These are phyloP conservation scores for Drosophila heteroneura DNA, from an alignment of 2,888 invertebrate genomes.

Conservation along the genomic window DNA sequence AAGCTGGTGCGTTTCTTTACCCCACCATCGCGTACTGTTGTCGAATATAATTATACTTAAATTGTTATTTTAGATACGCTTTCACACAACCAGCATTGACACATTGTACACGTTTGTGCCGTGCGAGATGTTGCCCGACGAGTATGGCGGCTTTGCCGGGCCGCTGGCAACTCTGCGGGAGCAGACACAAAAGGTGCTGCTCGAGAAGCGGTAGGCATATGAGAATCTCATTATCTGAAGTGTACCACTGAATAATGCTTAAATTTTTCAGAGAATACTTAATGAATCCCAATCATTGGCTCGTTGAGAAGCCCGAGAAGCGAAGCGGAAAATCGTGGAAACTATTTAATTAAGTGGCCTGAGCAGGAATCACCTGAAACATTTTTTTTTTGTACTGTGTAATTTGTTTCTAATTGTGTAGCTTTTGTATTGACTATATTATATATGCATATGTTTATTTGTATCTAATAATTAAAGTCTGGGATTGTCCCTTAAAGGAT, in stretches of 20 bases:
- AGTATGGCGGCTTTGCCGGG: constrained; percentile 80
- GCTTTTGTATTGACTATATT: constrained; percentile 16
- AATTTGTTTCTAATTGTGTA: constrained; percentile 22
- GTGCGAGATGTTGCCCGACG: constrained; percentile 74
- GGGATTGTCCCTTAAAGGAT: constrained; percentile 13
- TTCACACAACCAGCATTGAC: constrained; percentile 88
- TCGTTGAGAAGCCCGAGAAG: constrained; percentile 85
- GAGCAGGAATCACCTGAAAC: background rate
- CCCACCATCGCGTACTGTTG: background rate
- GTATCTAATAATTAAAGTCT: constrained; percentile 29
- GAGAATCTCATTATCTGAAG: background rate
- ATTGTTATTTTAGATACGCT: constrained; percentile 87
- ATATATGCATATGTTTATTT: constrained; percentile 8
- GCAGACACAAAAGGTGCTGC: constrained; percentile 87
- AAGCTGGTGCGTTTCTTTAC: constrained; percentile 86
- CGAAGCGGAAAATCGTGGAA: constrained; percentile 60
- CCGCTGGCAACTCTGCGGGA: constrained; percentile 86
- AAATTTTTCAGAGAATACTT: constrained; percentile 87
- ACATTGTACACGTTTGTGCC: constrained; percentile 88
- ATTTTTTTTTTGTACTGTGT: constrained; percentile 10
- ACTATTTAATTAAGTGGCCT: constrained; percentile 49
- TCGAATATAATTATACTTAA: background rate
- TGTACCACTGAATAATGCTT: background rate
- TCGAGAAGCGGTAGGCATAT: constrained; percentile 86
- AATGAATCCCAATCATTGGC: constrained; percentile 88